Evolutionary conservation across 2,113 vertebrate species (phyloP), one percentile per base, ranked within the genome.

Genomic region (Lophochroa leadbeateri): DNA sequence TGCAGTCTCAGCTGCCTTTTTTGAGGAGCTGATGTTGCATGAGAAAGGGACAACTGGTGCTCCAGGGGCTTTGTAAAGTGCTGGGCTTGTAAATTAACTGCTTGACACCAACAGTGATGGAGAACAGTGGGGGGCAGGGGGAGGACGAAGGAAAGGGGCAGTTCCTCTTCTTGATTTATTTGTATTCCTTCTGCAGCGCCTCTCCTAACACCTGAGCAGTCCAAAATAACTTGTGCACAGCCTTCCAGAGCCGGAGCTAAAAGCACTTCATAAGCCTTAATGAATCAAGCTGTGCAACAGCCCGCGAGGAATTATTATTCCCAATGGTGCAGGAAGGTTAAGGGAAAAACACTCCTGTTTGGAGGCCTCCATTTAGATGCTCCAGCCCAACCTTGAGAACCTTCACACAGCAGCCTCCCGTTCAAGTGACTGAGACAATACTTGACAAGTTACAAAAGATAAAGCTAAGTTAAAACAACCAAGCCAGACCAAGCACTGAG

Each of bases 61-160:
- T 90, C 76, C 91, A 39, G 94, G 95, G 89, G 60, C 84, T 96
- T 91, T 86, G 85, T 94, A 86, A 95, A 94, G 53, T 67, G 85
- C 81, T 81, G 89, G 88, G 93, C 64, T 95, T 94, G 95, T 95
- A 96, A 97, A 97, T 96, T 93, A 96, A 94, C 91, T 97, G 93
- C 89, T 95, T 96, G 95, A 96, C 93, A 86, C 91, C 88, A 86
- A 79, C 78, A 37, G 95, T 96, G 96, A 93, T 95, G 80, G 88
- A 96, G 84, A 94, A 11, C 87, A 35, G 84, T 9, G 44, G 60
- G 69, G 80, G 79, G 90, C 79, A 92, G 92, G 88, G 92, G 77
- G 82, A 85, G 91, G 69, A n/a, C 33, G 86, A 69, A 49, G 67
- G 84, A 72, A 86, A 91, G 88, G 92, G 88, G 68, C 74, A 90